Percentiles rank a stretch among this genome's conserved stretches.
Conservation (phyloP, 2,113 vertebrate species). For the Struthidea cinerea region DNA sequence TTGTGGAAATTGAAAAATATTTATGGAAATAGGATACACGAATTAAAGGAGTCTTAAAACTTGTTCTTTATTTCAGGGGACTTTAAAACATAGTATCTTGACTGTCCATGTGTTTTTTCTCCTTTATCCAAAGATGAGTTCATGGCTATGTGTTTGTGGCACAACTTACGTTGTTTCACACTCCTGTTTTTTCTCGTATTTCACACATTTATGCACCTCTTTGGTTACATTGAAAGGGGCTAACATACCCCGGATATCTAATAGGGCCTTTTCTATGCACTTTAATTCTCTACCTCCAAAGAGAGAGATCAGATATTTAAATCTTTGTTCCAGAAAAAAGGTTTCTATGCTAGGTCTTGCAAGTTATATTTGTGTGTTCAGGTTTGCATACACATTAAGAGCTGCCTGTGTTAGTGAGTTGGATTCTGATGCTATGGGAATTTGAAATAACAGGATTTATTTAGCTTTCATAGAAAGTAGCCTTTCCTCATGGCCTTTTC, state of each 20-base stretch:
- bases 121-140: neutral
- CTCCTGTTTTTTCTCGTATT: neutral
- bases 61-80: neutral
- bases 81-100: neutral
- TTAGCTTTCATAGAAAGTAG: neutral
- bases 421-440: neutral
- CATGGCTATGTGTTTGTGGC: neutral
- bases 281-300: neutral
- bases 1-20: neutral
- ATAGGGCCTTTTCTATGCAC: neutral
- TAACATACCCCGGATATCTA: neutral
- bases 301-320: neutral
- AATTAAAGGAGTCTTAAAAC: neutral
- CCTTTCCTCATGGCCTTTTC: neutral
- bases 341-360: neutral
- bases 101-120: neutral
- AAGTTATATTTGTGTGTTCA: neutral
- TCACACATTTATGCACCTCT: neutral
- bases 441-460: neutral
- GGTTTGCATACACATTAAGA: neutral
- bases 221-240: neutral
- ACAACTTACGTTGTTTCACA: fast-evolving
- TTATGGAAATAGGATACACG: neutral
- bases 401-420: neutral
- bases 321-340: neutral